These are phyloP conservation scores for Apogon hyalosoma DNA, from an alignment of 2,797 vertebrate species.

Conservation along the genomic window DNA sequence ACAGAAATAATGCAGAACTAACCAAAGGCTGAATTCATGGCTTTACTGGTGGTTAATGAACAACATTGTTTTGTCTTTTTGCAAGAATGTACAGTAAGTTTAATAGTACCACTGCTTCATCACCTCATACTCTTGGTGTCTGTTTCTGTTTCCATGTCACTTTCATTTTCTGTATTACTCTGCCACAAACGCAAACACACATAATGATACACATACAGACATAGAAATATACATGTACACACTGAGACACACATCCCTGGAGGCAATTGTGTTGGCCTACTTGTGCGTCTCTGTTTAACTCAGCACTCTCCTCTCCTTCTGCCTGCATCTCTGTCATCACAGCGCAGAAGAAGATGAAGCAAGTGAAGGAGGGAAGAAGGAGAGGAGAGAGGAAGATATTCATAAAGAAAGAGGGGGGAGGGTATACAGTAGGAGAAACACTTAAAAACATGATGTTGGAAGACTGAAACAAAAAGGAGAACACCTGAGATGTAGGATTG, in stretches of 20 bases:
- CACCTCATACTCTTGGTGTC: conserved; percentile 37
- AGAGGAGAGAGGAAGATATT: conserved; percentile 23
- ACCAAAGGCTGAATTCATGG: too few relatives aligned
- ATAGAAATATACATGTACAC: conserved; percentile 32
- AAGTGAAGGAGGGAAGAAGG: conserved; percentile 34
- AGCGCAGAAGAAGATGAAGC: conserved; percentile 39
- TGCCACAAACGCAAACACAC: conserved; percentile 24
- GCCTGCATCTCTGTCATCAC: conserved; percentile 61
- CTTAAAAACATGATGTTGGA: neutral
- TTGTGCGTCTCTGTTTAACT: conserved; percentile 76
- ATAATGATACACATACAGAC: conserved; percentile 36
- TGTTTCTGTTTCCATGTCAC: conserved; percentile 31
- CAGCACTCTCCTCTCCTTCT: conserved; percentile 65
- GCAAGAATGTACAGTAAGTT: conserved; percentile 37
- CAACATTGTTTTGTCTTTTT: conserved; percentile 21
- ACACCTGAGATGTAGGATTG: neutral
- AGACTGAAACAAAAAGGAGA: neutral
- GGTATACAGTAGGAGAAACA: neutral
- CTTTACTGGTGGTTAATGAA: neutral
- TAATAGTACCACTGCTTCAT: conserved; percentile 42
- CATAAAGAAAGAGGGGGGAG: neutral
- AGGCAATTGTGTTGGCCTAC: conserved; percentile 77
- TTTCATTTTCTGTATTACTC: conserved; percentile 43
- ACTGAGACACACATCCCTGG: conserved; percentile 61
- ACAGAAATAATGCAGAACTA: too few relatives aligned